Evolutionary conservation across 2,797 vertebrate genomes (phyloP), one percentile per base, ranked within the genome.

Genomic region (Tokudaia muenninki): DNA sequence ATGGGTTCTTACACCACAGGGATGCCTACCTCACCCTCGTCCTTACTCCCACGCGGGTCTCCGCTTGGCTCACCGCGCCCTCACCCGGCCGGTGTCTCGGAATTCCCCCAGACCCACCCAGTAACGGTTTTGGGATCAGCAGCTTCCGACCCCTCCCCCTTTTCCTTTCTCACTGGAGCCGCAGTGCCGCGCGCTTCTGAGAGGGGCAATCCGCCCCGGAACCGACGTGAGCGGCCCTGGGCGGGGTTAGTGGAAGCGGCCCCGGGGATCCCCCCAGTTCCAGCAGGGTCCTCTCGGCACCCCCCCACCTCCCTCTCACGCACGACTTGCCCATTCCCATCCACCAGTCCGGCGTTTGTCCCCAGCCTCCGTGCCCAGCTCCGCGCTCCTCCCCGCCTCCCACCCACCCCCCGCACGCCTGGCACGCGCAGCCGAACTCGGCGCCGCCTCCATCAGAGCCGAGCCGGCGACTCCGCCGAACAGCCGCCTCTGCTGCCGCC

Each of bases 381-480:
- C 29, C 22, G 0, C 3, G 61, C 82, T 57, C 65, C 57, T 16
- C 55, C n/a, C 26, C 52, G 41, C 65, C 21, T 37, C 65, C n/a
- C 72, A 3, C 37, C 52, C 37, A 47, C 37, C 34, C 78, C 72
- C 90, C 95, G 72, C 89, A 55, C 93, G n/a, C 65, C 94, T 97
- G 79, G 37, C 94, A 24, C 96, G 94, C 96, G 92, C 97, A 47
- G 83, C 92, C 22, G 86, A 87, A 52, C n/a, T 24, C 70, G 37
- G 92, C 94, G 59, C 96, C 90, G 95, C 97, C 97, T 94, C 95
- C 94, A n/a, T 29, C 95, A 95, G 94, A 96, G 92, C 94, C 67
- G 29, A 91, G 94, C 92, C 78, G 61, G 93, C 93, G 74, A 93
- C 97, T 96, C 97, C 65, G n/a, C 61, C 4, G 92, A 97, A 86